Base-by-base conservation (phyloP, 2,797 vertebrate genomes). In the Mareca penelope region DNA sequence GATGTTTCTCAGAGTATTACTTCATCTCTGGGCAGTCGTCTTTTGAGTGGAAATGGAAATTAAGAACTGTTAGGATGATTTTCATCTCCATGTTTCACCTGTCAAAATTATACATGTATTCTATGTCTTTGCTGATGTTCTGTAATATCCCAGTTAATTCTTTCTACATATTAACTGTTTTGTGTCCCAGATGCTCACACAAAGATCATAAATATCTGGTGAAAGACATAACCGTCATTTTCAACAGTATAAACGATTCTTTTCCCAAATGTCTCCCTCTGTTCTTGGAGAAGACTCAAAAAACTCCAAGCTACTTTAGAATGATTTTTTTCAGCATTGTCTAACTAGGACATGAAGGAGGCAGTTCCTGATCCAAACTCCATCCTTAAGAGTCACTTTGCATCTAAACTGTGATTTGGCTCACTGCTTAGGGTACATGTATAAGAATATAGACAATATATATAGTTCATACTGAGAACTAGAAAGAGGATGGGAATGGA, bases 21-120 rank as follows among this genome's bases (percentile, higher is more conserved):
- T 63, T 85, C 31, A 21, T 61, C 56, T 67, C 52, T 63, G 28
- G 26, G 53, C 95, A 90, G 68, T 17, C 7, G 2, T n/a, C 55
- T 93, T 89, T 82, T 70, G 60, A 76, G 75, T 44, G 64, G 44
- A 75, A 95, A 89, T 80, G 50, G 72, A 90, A 94, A 93, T 83
- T 59, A 90, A 85, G 79, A 93, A 37, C 57, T 92, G 29, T 35
- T 61, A 94, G 89, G 33, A 52, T 91, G 91, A 60, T 79, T 93
- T 92, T 84, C 80, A 64, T 78, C 68, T 85, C 69, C 3, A 1
- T 39, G 28, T 65, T 70, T 48, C 73, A 73, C 37, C 88, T 79
- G 67, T 76, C 85, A 81, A 53, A 79, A 89, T 79, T 44, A 53
- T 39, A 44, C 42, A 44, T 44, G 18, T 44, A 39, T 57, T 67